Conservation (phyloP, 2,888 invertebrate species). For the Acronicta alni region DNA sequence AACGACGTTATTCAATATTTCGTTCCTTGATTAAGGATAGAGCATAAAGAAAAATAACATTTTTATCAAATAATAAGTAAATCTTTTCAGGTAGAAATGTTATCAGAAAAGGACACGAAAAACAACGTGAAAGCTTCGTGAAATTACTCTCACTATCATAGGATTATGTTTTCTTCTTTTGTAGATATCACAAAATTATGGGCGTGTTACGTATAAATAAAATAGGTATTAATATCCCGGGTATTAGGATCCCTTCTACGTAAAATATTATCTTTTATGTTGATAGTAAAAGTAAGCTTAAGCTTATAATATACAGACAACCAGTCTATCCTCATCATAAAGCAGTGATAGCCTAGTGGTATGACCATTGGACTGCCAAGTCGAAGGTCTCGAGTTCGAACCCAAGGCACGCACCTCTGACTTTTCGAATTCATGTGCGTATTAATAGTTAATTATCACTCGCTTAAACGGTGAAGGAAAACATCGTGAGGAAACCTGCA, state of each 20-base stretch:
- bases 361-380: too few species aligned
- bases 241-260: neutral
- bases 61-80: constrained; percentile 2
- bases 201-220: constrained; percentile 1
- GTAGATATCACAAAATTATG: neutral
- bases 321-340: too few species aligned
- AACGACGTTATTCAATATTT: too few species aligned
- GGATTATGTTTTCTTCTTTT: neutral
- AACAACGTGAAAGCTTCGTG: neutral
- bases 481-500: too few species aligned
- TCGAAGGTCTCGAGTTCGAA: too few species aligned
- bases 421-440: too few species aligned
- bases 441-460: too few species aligned
- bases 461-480: too few species aligned
- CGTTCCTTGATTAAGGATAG: neutral
- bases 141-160: neutral
- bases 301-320: neutral
- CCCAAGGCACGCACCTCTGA: too few species aligned
- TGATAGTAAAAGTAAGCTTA: neutral
- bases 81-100: constrained; percentile 1
- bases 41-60: neutral
- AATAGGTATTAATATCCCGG: neutral
- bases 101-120: neutral
- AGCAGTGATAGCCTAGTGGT: too few species aligned
- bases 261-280: neutral